Evolutionary conservation across 2,888 invertebrate species (phyloP).

Genomic region (Apantesis nais): DNA sequence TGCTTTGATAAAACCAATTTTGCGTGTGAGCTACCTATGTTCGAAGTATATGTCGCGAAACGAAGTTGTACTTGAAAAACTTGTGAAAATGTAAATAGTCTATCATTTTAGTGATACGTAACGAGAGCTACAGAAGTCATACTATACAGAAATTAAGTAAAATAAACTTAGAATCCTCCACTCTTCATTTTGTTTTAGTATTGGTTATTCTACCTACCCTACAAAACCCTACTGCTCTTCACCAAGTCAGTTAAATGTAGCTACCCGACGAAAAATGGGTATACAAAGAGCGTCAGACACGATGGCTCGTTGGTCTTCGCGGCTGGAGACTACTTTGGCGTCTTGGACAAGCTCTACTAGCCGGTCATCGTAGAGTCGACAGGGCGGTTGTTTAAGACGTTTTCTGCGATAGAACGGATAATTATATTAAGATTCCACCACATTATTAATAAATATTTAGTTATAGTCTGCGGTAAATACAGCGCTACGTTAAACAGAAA

Average conservation of each 20-base stretch:
- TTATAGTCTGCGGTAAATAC: neutral
- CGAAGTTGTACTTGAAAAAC: neutral
- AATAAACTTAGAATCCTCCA: too few relatives aligned
- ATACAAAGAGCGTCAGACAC: too few relatives aligned
- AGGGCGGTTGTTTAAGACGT: neutral
- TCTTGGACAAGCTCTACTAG: too few relatives aligned
- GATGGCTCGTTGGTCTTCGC: too few relatives aligned
- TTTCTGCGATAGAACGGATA: neutral
- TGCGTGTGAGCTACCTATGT: neutral
- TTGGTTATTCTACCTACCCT: neutral
- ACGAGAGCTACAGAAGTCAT: neutral
- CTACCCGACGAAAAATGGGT: too few relatives aligned
- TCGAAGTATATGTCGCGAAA: neutral
- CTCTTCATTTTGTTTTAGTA: too few relatives aligned
- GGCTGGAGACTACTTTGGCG: too few relatives aligned
- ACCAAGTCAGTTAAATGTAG: too few relatives aligned
- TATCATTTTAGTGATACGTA: neutral
- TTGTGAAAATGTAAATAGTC: neutral
- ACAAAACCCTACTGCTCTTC: too few relatives aligned
- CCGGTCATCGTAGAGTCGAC: neutral
- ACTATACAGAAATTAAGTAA: neutral
- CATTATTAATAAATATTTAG: neutral
- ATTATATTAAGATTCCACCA: neutral
- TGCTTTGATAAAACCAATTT: neutral
- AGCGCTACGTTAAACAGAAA: neutral